Conservation (phyloP, 1,140 invertebrate genomes). For the Calycopis cecrops region DNA sequence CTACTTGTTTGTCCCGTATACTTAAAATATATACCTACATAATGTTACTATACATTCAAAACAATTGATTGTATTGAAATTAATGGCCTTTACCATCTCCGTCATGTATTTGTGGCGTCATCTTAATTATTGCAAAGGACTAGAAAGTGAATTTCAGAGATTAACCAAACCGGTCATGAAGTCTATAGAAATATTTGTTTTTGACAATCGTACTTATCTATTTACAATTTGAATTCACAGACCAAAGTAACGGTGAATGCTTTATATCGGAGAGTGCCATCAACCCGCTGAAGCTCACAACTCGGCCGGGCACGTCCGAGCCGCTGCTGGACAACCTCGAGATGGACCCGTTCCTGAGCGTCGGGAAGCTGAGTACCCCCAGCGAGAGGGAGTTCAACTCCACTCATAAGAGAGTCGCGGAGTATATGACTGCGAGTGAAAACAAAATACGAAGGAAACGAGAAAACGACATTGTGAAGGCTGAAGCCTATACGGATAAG, state of each 20-base stretch:
- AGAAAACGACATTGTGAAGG: slow-evolving; percentile 83
- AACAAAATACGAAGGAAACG: slow-evolving; percentile 76
- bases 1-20: too few relatives aligned
- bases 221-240: too few relatives aligned
- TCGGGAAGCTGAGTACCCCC: slow-evolving; percentile 49
- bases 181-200: slow-evolving; percentile 5
- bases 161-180: too few relatives aligned
- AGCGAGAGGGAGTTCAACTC: slow-evolving; percentile 59
- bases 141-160: too few relatives aligned
- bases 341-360: slow-evolving; percentile 51
- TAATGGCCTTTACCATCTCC: too few relatives aligned
- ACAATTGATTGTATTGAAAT: too few relatives aligned
- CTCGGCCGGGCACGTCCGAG: slow-evolving; percentile 74
- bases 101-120: too few relatives aligned
- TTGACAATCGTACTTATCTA: too few relatives aligned
- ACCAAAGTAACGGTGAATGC: slow-evolving; percentile 79
- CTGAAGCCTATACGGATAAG: slow-evolving; percentile 82
- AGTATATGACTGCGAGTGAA: slow-evolving; percentile 36
- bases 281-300: slow-evolving; percentile 82
- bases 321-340: slow-evolving; percentile 55
- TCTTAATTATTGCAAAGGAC: too few relatives aligned
- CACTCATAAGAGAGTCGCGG: slow-evolving; percentile 74
- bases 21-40: too few relatives aligned
- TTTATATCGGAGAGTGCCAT: slow-evolving; percentile 75
- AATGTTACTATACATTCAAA: too few relatives aligned